These are phyloP conservation scores for Menidia beryllina DNA, from an alignment of 2,113 vertebrate genomes.

Conservation along the genomic window DNA sequence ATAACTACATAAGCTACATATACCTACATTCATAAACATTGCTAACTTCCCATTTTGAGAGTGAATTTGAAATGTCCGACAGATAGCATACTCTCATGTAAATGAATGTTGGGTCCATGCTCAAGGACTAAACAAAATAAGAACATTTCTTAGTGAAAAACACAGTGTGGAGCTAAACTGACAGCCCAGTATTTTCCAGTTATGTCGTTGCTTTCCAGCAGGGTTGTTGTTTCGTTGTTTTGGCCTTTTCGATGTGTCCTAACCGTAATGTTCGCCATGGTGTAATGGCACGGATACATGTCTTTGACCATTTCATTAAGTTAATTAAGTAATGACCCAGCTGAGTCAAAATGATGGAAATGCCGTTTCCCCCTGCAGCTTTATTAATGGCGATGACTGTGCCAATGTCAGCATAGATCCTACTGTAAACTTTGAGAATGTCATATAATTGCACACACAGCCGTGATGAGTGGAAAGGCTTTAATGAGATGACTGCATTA, in stretches of 20 bases:
- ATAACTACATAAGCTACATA: too few relatives aligned
- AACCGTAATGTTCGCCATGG: constrained; percentile 29
- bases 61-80: constrained; percentile 4
- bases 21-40: too few relatives aligned
- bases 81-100: constrained; percentile 24
- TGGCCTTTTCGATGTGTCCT: constrained; percentile 18
- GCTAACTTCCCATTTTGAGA: too few relatives aligned
- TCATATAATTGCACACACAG: constrained; percentile 10
- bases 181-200: constrained; percentile 22
- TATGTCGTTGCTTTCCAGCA: constrained; percentile 16
- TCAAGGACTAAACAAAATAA: constrained; percentile 8
- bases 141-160: constrained; percentile 1
- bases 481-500: constrained; percentile 29
- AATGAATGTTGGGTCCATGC: constrained; percentile 25
- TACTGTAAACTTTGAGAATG: constrained; percentile 30
- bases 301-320: constrained; percentile 60
- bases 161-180: constrained; percentile 16
- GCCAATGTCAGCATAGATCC: constrained; percentile 35
- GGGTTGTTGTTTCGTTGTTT: background rate
- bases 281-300: constrained; percentile 21
- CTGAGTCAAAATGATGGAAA: constrained; percentile 41
- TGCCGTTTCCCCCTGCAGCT: constrained; percentile 42
- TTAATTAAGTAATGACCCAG: constrained; percentile 63
- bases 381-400: constrained; percentile 9
- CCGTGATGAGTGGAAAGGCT: background rate